Conservation (phyloP, 2,113 vertebrate species). For the Gavia stellata region DNA sequence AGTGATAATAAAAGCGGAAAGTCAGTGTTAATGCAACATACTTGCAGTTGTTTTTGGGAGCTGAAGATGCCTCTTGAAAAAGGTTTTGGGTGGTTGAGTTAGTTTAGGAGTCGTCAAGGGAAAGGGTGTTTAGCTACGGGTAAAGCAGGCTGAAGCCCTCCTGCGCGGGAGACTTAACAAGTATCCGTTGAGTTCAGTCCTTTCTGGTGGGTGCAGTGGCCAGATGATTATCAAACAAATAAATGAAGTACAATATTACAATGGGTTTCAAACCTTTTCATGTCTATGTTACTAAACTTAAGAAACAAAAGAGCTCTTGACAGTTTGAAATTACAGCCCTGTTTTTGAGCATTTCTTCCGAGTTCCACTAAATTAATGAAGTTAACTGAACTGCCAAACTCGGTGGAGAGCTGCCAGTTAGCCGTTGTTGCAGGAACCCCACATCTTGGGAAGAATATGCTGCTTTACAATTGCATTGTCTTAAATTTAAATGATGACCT, state of each 20-base stretch:
- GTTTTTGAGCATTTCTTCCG: not conserved
- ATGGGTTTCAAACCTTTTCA: not conserved
- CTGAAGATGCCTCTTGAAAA: not conserved
- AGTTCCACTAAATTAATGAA: not conserved
- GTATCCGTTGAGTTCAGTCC: not conserved
- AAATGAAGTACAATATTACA: not conserved
- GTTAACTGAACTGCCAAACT: not conserved
- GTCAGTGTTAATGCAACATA: not conserved
- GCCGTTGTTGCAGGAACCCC: rapidly evolving
- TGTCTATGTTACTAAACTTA: not conserved
- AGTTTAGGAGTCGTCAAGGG: not conserved
- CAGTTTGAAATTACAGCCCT: not conserved
- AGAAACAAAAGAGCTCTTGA: not conserved
- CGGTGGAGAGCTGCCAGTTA: not conserved
- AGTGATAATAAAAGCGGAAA: not conserved
- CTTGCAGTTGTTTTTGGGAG: not conserved
- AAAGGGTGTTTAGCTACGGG: not conserved
- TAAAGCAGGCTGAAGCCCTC: not conserved
- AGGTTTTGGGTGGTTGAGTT: not conserved
- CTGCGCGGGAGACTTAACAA: not conserved
- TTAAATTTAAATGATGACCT: conserved; percentile 11
- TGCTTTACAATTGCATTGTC: not conserved
- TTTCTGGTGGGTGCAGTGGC: not conserved
- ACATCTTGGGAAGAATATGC: not conserved
- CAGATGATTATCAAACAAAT: not conserved